These are phyloP conservation scores for Python bivittatus DNA, from an alignment of 2,113 vertebrate species.

Conservation along the genomic window DNA sequence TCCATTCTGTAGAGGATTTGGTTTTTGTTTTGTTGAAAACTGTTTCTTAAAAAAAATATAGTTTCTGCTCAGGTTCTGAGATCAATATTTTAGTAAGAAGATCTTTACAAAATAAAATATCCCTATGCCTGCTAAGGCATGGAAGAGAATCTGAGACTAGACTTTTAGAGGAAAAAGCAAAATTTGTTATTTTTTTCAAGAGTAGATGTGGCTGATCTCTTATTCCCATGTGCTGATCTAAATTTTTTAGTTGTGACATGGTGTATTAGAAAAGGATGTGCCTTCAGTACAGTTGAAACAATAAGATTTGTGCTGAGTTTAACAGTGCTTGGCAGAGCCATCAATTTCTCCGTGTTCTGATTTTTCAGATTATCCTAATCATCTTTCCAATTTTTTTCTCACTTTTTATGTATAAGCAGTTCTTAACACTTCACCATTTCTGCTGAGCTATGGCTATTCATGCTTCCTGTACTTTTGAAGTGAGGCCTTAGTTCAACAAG, in stretches of 20 bases:
- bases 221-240: background rate
- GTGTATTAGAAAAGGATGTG: background rate
- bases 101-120: background rate
- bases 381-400: conserved; percentile 7
- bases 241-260: background rate
- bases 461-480: conserved; percentile 74
- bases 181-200: background rate
- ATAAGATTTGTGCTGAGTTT: background rate
- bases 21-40: background rate
- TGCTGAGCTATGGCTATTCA: conserved; percentile 60
- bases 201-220: background rate
- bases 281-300: background rate
- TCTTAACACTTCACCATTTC: conserved; percentile 39
- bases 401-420: background rate
- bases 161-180: no score
- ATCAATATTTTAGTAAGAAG: background rate
- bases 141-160: background rate
- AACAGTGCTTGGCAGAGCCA: background rate
- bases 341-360: background rate
- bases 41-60: background rate
- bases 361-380: accelerated
- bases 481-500: conserved; percentile 67
- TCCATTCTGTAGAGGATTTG: background rate
- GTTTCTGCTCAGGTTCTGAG: background rate
- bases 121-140: background rate